Evolutionary conservation across 2,888 invertebrate species (phyloP), one percentile per base, ranked within the genome.

Genomic region (Philonicus albiceps): DNA sequence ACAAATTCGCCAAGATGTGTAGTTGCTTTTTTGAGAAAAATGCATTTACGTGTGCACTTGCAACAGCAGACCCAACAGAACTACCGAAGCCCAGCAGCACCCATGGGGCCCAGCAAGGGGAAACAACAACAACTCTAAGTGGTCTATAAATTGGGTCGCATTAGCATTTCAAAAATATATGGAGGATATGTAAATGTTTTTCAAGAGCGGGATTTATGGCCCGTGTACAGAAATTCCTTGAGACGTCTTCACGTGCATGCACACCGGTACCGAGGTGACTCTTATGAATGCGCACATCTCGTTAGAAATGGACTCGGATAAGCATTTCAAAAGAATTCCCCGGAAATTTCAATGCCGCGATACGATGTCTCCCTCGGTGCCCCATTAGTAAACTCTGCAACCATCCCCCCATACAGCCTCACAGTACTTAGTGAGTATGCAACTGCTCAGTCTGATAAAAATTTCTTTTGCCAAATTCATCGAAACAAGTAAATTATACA

Each of bases 131-230:
- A 88, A 86, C 87, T 87, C 88, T 88, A 89, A 89, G 89, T 89
- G 89, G 88, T 88, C 87, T 89, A 89, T 89, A 89, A 89, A 89
- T 89, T 89, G 89, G 88, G 89, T 88, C 88, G 89, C 89, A 89
- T 89, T 89, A 89, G 88, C 89, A 89, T 89, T 88, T 86, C 80
- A 88, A 89, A 88, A 88, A 87, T 87, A 87, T 86, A 86, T 85
- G 87, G 87, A 81, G 87, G 86, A 87, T 88, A 86, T 86, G 19
- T 75, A 87, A 78, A 81, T 81, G 55, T 31, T 27, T 73, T 22
- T 73, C 49, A 40, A 43, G 84, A 49, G n/a, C 11, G 40, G 73
- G 73, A 43, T 73, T 84, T 84, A 73, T 73, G 72, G 72, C 31
- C 55, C 19, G 34, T 83, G 72, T 72, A 83, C 31, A 72, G 72